Base-by-base conservation (phyloP, 1,140 invertebrate species). In the Drosophila nigrodunni region DNA sequence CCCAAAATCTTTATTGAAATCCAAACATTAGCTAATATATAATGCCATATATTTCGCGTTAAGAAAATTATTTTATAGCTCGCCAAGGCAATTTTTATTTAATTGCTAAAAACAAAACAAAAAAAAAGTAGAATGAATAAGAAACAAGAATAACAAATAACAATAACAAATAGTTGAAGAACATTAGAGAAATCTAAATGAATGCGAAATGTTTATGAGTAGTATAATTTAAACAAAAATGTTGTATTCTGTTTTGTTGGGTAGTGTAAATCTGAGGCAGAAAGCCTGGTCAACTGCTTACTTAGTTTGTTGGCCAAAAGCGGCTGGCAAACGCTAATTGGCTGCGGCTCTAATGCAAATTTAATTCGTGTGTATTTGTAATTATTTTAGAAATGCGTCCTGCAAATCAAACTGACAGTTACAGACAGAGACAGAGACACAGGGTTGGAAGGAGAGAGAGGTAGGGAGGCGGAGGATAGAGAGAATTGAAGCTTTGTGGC, bases 321-420 rank as follows among this genome's bases (percentile, higher is more conserved):
- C 67, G 35, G 58, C 67, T 67, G 9, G 54, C 47, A 59, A 30
- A 65, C 50, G 46, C 50, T 87, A 89, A 88, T 89, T 80, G 86
- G 85, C 57, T 85, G 80, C 73, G 85, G 74, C 77, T 65, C 85
- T 88, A 89, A 88, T 88, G 85, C 85, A 88, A 88, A 81, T 90
- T 88, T 90, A 88, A 90, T 88, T 82, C 85, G 74, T 89, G 74
- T 89, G 77, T 89, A 80, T 76, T 88, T 77, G 77, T 82, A 88
- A 88, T 89, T 88, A 88, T 88, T 89, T 88, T 88, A 68, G 68
- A 87, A 80, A 79, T 89, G 74, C 83, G 74, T 81, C 72, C 72
- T 74, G 85, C 80, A 89, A 88, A 85, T 88, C 85, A 89, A 89
- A 85, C 74, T 76, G 76, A 71, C 74, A 64, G 74, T 44, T 44